Base-by-base conservation (phyloP, 2,888 invertebrate genomes). In the Spatulosminthurus flaviceps region DNA sequence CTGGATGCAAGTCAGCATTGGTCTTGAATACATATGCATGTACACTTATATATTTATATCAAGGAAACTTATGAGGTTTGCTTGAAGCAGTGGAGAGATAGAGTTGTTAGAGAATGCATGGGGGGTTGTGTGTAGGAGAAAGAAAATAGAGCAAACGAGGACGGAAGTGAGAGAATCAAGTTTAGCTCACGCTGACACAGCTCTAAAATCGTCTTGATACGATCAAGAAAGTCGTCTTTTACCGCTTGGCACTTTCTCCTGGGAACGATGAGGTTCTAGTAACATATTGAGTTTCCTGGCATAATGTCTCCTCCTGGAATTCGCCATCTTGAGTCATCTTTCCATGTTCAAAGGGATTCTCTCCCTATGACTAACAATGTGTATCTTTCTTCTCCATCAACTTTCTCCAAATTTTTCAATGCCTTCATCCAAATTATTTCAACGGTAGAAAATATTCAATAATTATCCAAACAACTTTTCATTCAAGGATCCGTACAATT, bases 261-360 rank as follows among this genome's bases (percentile, higher is more conserved):
- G 79, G 79, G 79, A 79, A 74, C 67, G 74, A 79, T 79, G 79
- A 79, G 79, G 69, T 76, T 79, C 70, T n/a, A 67, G 75, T 69
- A 76, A 75, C 74, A 74, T 75, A 79, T 79, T 79, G 79, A 79
- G 75, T 79, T 79, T 64, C 76, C 41, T 69, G 69, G 70, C 43
- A 77, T 79, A 79, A 79, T 79, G 79, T 79, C 79, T 79, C 79
- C 79, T 51, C 74, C 21, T 29, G 79, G 79, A 79, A 69, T 73
- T 79, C 34, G 61, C 74, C 74, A 41, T 69, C 74, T 76, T 67
- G 74, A 69, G 51, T 79, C 77, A 77, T 76, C 76, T 43, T 11
- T 5, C 16, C 51, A 51, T 51, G 51, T 51, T 51, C 51, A 51
- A 13, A 51, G 19, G 16, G 19, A 51, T 51, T 19, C 51, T n/a